Conservation (phyloP, 1,140 invertebrate genomes). For the Conus betulinus region DNA sequence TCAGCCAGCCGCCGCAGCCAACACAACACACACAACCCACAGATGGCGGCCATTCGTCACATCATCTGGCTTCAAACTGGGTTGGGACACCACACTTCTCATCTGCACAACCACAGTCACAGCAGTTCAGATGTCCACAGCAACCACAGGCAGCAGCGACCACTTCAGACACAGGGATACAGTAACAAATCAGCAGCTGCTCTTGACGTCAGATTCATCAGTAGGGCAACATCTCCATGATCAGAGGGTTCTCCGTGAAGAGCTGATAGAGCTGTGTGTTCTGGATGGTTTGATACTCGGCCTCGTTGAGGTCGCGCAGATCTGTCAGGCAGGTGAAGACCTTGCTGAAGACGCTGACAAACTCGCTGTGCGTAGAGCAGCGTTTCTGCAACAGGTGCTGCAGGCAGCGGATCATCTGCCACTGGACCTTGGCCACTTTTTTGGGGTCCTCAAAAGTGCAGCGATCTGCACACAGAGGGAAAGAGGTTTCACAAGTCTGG, state of each 20-base stretch:
- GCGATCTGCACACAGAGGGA: conserved; percentile 51
- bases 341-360: conserved; percentile 34
- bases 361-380: conserved; percentile 26
- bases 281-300: conserved; percentile 33
- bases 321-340: conserved; percentile 46
- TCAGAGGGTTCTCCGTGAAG: conserved; percentile 19
- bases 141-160: too few relatives aligned
- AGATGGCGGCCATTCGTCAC: too few relatives aligned
- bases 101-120: too few relatives aligned
- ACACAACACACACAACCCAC: too few relatives aligned
- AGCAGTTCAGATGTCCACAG: too few relatives aligned
- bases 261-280: conserved; percentile 33
- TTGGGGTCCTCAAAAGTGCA: conserved; percentile 50
- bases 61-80: too few relatives aligned
- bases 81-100: too few relatives aligned
- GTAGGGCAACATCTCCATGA: conserved; percentile 33
- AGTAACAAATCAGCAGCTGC: too few relatives aligned
- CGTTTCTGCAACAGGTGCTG: conserved; percentile 44
- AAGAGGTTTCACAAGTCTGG: too few relatives aligned
- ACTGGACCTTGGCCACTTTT: conserved; percentile 54
- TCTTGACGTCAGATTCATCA: neutral
- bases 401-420: conserved; percentile 54
- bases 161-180: too few relatives aligned
- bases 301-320: conserved; percentile 48
- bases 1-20: too few relatives aligned